A percentile compares a stretch with the other conserved stretches of the same genome.
phyloP scores from a whole-genome alignment of 2,113 vertebrate species.

The Elaphurus davidianus region DNA sequence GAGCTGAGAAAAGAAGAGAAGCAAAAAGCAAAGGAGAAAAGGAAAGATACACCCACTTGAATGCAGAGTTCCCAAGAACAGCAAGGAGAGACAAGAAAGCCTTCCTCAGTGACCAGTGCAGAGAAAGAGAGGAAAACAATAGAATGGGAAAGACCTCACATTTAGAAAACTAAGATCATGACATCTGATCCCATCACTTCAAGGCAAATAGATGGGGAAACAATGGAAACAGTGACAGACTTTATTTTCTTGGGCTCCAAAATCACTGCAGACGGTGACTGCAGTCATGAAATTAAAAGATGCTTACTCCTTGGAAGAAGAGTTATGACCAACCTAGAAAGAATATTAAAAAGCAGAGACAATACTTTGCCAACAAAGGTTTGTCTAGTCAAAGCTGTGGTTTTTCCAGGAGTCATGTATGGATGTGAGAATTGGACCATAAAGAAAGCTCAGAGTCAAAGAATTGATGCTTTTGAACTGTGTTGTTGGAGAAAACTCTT shows the following conservation, averaged over 20 bases:
- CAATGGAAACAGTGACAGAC: neutral
- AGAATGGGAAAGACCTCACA: neutral
- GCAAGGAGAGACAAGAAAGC: neutral
- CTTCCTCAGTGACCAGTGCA: neutral
- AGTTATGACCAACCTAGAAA: neutral
- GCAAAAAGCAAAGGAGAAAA: neutral
- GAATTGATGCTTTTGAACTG: too few species aligned
- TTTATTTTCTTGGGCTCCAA: neutral
- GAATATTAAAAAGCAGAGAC: too few species aligned
- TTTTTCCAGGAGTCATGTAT: too few species aligned
- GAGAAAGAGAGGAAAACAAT: neutral
- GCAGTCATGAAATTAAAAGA: neutral
- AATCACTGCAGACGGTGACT: neutral
- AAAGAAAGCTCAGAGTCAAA: too few species aligned
- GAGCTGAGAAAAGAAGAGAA: neutral
- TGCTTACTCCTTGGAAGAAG: neutral
- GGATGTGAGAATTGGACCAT: too few species aligned
- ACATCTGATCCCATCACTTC: neutral
- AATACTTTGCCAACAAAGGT: too few species aligned
- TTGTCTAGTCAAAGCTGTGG: too few species aligned
- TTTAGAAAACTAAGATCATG: neutral
- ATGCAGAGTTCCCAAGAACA: neutral
- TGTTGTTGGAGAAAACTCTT: too few species aligned
- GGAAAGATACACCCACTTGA: neutral
- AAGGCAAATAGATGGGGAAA: neutral